Percentiles rank a stretch among this genome's conserved stretches.
Evolutionary conservation across 2,113 vertebrate species (phyloP).

Genomic region (Pedionomus torquatus): DNA sequence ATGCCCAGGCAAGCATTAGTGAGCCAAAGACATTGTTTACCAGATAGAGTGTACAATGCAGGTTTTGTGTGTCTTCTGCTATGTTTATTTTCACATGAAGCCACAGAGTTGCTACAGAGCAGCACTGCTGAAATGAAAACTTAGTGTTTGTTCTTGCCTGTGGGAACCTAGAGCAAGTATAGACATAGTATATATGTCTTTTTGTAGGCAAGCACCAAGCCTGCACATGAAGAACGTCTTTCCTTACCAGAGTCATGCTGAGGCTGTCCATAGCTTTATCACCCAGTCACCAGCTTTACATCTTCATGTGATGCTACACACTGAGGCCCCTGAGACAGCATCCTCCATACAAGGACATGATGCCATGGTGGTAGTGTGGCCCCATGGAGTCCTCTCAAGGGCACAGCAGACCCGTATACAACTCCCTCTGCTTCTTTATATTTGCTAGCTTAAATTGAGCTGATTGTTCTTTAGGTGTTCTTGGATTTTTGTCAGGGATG

Average conservation of each 20-base stretch:
- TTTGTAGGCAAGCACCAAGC: neutral
- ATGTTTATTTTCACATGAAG: slow-evolving; percentile 49
- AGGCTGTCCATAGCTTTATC: neutral
- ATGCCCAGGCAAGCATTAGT: neutral
- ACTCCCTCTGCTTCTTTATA: accelerated
- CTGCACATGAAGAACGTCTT: neutral
- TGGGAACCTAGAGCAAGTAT: neutral
- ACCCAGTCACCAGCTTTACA: neutral
- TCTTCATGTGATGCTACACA: neutral
- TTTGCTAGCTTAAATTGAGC: neutral
- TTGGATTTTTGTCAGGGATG: neutral
- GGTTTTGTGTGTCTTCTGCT: slow-evolving; percentile 35
- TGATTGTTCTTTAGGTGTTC: neutral
- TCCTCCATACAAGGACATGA: neutral
- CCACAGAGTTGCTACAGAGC: neutral
- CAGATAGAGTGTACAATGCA: neutral
- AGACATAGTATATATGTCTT: neutral
- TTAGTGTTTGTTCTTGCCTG: neutral
- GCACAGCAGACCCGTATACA: neutral
- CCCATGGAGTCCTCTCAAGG: neutral
- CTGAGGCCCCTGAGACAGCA: neutral
- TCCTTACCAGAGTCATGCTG: neutral
- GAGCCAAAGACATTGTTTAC: slow-evolving; percentile 22
- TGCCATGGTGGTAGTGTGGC: neutral
- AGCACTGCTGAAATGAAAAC: neutral